A percentile compares a stretch with the other conserved stretches of the same genome.
These are phyloP conservation scores for Acanthurus tractus DNA, from an alignment of 2,797 vertebrate species.

Conservation along the genomic window DNA sequence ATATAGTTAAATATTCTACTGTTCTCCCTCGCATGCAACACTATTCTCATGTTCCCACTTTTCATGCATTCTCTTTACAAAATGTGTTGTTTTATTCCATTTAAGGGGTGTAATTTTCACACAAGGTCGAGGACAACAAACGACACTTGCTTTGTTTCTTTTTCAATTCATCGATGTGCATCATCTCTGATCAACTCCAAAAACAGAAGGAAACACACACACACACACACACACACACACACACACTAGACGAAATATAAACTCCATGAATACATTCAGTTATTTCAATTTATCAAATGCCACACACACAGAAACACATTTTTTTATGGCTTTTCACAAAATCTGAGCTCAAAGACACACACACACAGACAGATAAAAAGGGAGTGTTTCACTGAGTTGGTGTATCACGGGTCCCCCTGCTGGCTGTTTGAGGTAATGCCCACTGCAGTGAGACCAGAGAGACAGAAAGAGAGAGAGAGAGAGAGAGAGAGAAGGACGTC, in stretches of 20 bases:
- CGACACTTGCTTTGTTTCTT: neutral
- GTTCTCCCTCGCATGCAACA: too few relatives aligned
- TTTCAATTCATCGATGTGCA: neutral
- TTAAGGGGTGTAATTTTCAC: neutral
- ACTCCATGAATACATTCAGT: conserved; percentile 12
- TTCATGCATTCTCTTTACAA: neutral
- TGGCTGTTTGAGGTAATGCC: conserved; percentile 58
- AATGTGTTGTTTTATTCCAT: neutral
- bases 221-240: neutral
- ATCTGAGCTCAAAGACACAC: conserved; percentile 2
- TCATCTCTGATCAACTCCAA: neutral
- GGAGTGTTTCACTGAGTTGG: conserved; percentile 9
- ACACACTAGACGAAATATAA: conserved; percentile 4
- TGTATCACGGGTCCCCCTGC: conserved; percentile 76
- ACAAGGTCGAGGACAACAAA: neutral
- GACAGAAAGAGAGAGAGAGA: neutral
- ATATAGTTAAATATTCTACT: neutral
- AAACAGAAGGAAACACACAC: conserved; percentile 16
- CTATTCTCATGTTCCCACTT: neutral
- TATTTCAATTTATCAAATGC: conserved; percentile 28
- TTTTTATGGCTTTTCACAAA: conserved; percentile 16
- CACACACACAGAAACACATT: conserved; percentile 1
- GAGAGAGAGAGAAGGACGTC: conserved; percentile 50
- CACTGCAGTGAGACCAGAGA: conserved; percentile 68
- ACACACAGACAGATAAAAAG: neutral